phyloP scores from a whole-genome alignment of 2,888 invertebrate genomes.

The Noctuana brunneofusca region DNA sequence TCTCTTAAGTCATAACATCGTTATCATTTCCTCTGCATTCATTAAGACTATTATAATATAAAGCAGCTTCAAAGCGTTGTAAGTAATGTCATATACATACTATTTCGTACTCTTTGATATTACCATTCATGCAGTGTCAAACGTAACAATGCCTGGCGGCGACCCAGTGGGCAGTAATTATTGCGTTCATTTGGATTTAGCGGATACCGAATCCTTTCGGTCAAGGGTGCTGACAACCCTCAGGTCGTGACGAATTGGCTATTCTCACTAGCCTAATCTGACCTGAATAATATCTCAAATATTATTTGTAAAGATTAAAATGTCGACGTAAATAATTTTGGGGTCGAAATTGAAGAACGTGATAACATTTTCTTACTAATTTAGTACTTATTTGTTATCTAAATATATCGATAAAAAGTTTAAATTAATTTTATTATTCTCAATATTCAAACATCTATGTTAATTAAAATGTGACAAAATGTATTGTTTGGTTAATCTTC shows the following conservation, averaged over 20 bases:
- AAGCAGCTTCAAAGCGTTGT: constrained; percentile 2
- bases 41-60: background rate
- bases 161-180: constrained; percentile 68
- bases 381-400: too few relatives aligned
- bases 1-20: too few relatives aligned
- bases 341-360: background rate
- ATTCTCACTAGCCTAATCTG: constrained; percentile 25
- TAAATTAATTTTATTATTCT: too few relatives aligned
- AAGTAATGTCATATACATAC: constrained; percentile 28
- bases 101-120: constrained; percentile 29
- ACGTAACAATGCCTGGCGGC: constrained; percentile 50
- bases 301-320: constrained; percentile 21
- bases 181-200: constrained; percentile 81
- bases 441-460: too few relatives aligned
- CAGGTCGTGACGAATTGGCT: constrained; percentile 50
- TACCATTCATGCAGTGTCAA: constrained; percentile 39
- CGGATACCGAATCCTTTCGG: constrained; percentile 57
- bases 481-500: too few relatives aligned
- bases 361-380: background rate
- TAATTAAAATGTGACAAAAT: too few relatives aligned
- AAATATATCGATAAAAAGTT: too few relatives aligned
- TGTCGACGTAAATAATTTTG: background rate
- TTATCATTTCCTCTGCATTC: background rate
- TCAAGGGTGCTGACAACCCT: constrained; percentile 45
- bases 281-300: constrained; percentile 22